These are phyloP conservation scores for Ageneiosus marmoratus DNA, from an alignment of 2,113 vertebrate genomes.

Conservation along the genomic window DNA sequence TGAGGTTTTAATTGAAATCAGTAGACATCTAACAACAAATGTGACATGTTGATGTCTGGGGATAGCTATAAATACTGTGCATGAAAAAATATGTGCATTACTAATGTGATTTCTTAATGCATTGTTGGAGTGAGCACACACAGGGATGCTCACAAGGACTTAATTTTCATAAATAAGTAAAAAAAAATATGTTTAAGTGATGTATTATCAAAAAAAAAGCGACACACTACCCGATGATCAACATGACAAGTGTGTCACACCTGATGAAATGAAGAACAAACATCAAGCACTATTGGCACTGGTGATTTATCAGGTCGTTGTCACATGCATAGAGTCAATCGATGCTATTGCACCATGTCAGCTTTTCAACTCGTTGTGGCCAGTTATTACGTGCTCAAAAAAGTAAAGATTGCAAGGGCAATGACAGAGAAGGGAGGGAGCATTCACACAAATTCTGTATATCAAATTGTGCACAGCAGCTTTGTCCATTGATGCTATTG, in stretches of 20 bases:
- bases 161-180: conserved; percentile 48
- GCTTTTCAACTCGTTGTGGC: conserved; percentile 51
- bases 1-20: conserved; percentile 82
- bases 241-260: conserved; percentile 18
- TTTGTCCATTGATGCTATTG: conserved; percentile 70
- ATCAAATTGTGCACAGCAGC: conserved; percentile 71
- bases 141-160: conserved; percentile 36
- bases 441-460: conserved; percentile 66
- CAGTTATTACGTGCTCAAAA: conserved; percentile 65
- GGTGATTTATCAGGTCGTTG: conserved; percentile 51
- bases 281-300: conserved; percentile 41
- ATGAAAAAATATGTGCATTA: conserved; percentile 80
- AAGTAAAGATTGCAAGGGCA: conserved; percentile 69
- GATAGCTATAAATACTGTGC: conserved; percentile 76
- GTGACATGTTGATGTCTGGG: conserved; percentile 79
- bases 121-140: conserved; percentile 68
- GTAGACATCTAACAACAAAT: conserved; percentile 81
- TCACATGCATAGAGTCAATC: conserved; percentile 37
- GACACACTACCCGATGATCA: not conserved
- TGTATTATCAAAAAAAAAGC: not conserved
- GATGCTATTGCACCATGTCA: conserved; percentile 40
- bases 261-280: conserved; percentile 32
- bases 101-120: conserved; percentile 76
- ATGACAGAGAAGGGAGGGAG: conserved; percentile 62
- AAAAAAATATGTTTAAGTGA: conserved; percentile 1